Evolutionary conservation across 2,113 vertebrate genomes (phyloP).

Genomic region (Carettochelys insculpta): DNA sequence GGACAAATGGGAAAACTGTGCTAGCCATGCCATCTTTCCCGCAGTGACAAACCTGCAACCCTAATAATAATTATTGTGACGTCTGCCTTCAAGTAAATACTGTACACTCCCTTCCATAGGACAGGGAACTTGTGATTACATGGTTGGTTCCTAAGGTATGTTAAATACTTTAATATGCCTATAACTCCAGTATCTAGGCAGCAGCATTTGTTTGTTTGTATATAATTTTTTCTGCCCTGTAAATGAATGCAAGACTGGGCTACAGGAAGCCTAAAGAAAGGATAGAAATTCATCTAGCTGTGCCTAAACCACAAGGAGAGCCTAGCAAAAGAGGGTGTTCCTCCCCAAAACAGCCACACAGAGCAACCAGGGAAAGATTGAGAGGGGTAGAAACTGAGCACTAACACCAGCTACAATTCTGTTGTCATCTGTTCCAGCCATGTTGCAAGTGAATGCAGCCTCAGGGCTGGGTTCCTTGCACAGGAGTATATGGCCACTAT

Average conservation of each 20-base stretch:
- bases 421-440: background rate
- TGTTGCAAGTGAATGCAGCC: background rate
- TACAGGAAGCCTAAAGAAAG: background rate
- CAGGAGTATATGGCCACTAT: background rate
- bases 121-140: constrained; percentile 54
- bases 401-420: background rate
- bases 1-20: too few relatives aligned
- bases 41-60: background rate
- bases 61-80: constrained; percentile 18
- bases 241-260: background rate
- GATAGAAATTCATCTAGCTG: background rate
- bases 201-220: constrained; percentile 66
- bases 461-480: background rate
- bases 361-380: background rate
- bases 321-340: background rate
- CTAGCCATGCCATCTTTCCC: background rate
- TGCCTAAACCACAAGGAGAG: background rate
- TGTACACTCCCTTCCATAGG: constrained; percentile 47
- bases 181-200: constrained; percentile 59
- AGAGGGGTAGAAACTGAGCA: background rate
- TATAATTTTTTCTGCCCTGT: constrained; percentile 27
- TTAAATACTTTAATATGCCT: constrained; percentile 65
- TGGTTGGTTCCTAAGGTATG: constrained; percentile 50
- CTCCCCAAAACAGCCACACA: background rate
- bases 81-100: constrained; percentile 6